Evolutionary conservation across 2,888 invertebrate species (phyloP), one percentile per base, ranked within the genome.

Genomic region (Caenorhabditis imperialis): DNA sequence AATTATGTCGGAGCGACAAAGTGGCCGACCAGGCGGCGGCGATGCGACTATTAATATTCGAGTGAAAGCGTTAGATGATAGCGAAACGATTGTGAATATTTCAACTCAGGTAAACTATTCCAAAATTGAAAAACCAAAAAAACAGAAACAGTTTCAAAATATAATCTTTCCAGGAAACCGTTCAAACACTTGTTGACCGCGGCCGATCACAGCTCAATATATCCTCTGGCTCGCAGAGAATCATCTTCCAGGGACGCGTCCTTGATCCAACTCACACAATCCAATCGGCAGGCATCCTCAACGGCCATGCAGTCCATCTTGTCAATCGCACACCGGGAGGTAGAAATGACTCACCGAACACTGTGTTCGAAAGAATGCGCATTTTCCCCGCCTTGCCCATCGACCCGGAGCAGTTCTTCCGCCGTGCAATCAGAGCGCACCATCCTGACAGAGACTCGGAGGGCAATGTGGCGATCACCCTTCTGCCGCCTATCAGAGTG

Each of bases 221-320:
- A 4, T 12, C 22, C 0, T 10, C 45, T n/a, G 48, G 50, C 5
- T 16, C 8, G 3, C 71, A 72, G n/a, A 48, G 61, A 14, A 44
- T 75, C 14, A 75, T 75, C 16, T 71, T 65, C 37, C 61, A 58
- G n/a, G 75, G 60, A 22, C 33, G 62, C 20, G 67, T 65, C 3
- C 18, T 71, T 12, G 7, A 25, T 1, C 23, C 58, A 1, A 18
- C 25, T 1, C 1, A 2, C 12, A 60, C 58, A 0, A n/a, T 75
- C 4, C 18, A 27, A 8, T 27, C 27, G 1, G 47, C 48, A n/a
- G 60, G 70, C n/a, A 47, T 75, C 14, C n/a, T 16, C 2, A 40
- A 63, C 37, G 75, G 75, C 20, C 54, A 60, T 7, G 65, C 63
- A 10, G 63, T 75, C 4, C 75, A 75, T 45, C 12, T 75, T 6